Base-by-base conservation (phyloP, 2,797 vertebrate species). In the Streptopelia turtur region DNA sequence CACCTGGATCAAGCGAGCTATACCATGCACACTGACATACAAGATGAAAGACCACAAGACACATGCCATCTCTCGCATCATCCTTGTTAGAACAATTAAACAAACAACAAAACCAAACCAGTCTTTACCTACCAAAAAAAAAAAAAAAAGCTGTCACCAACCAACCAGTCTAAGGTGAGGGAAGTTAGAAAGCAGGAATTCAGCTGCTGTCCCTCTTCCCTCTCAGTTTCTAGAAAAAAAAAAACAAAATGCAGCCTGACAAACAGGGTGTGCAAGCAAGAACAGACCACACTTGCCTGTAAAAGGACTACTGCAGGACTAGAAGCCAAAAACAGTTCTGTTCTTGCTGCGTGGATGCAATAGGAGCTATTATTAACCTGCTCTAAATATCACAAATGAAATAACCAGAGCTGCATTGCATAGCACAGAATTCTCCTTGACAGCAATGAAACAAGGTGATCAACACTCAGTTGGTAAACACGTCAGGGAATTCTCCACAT, bases 351-450 rank as follows among this genome's bases (percentile, higher is more conserved):
- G 90, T 7, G 49, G 41, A 89, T 92, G 87, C 76, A 65, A 10
- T 55, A 83, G 6, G 18, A 89, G 77, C 89, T 94, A 95, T 95
- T 77, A 96, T 95, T 95, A 96, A 84, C 64, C 24, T 66, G 17
- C 15, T 70, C 61, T 74, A 95, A 78, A 85, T 88, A 94, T 63
- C 78, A 82, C 69, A 93, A 89, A 90, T 63, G 30, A 94, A 95
- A 79, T 41, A 83, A 82, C 43, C 31, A 75, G 43, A 71, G 50
- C 64, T 60, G 71, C 50, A 70, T 8, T 13, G 39, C 87, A 74
- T 31, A 52, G 71, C 63, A 63, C 9, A 50, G 86, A 85, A 83
- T 52, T 92, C 69, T 81, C 71, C 71, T 39, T 31, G 81, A 45
- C 65, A 92, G 79, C 69, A 69, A 41, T 0, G 8, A 89, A 89